Conservation (phyloP, 2,797 vertebrate species). For the Pelobates cultripes region DNA sequence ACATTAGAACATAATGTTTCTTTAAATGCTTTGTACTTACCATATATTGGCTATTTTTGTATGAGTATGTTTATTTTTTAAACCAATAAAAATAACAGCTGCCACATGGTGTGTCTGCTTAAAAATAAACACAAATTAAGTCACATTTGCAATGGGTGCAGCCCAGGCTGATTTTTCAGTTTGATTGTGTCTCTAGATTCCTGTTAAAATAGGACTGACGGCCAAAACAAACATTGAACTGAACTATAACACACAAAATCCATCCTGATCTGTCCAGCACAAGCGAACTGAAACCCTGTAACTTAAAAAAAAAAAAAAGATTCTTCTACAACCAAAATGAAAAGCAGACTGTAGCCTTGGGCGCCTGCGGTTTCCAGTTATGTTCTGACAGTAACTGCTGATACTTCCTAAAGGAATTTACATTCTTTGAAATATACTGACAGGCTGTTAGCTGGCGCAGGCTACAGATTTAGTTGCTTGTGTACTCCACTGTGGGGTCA, state of each 20-base stretch:
- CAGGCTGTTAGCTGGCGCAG: slow-evolving; percentile 62
- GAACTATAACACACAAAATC: slow-evolving; percentile 47
- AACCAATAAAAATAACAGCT: slow-evolving; percentile 22
- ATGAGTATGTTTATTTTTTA: too few relatives aligned
- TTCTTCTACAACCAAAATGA: slow-evolving; percentile 64
- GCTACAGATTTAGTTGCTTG: slow-evolving; percentile 21
- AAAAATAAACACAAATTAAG: not conserved
- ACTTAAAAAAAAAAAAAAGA: slow-evolving; percentile 49
- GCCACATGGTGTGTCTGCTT: not conserved
- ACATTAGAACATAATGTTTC: too few relatives aligned
- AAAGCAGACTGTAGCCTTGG: slow-evolving; percentile 66
- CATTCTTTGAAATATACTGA: slow-evolving; percentile 68
- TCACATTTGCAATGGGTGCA: slow-evolving; percentile 28
- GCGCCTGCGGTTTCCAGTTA: slow-evolving; percentile 69
- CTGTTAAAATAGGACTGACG: slow-evolving; percentile 23
- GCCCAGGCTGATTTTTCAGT: slow-evolving; percentile 12
- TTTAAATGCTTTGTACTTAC: too few relatives aligned
- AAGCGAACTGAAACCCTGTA: slow-evolving; percentile 56
- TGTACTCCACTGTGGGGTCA: slow-evolving; percentile 8
- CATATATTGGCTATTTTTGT: too few relatives aligned
- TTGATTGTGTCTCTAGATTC: slow-evolving; percentile 6
- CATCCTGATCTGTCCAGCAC: slow-evolving; percentile 55
- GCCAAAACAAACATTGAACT: slow-evolving; percentile 61
- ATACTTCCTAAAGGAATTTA: slow-evolving; percentile 68
- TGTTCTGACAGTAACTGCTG: slow-evolving; percentile 64